Evolutionary conservation across 1,140 invertebrate species (phyloP).

Genomic region (Zaprionus ghesquierei): DNA sequence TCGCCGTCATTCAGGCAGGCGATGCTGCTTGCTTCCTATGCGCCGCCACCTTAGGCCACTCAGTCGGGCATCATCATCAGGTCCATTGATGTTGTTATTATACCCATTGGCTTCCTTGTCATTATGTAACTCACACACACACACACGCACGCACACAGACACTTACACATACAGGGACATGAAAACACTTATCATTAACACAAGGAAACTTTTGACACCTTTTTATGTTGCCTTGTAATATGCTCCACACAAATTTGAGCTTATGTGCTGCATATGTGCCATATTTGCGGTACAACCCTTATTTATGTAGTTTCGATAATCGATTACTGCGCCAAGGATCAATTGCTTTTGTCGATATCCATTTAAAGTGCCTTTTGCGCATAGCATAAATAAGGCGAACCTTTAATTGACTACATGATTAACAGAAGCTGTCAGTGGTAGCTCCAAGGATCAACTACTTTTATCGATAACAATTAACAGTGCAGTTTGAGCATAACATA

Average conservation of each 20-base stretch:
- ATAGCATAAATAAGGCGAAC: too few relatives aligned
- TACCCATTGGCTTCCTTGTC: slow-evolving; percentile 75
- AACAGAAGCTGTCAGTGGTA: too few relatives aligned
- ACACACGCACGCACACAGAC: slow-evolving; percentile 57
- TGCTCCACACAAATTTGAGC: neutral
- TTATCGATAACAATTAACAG: too few relatives aligned
- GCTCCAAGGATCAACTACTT: too few relatives aligned
- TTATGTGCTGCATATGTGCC: too few relatives aligned
- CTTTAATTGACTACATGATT: too few relatives aligned
- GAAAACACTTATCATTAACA: slow-evolving; percentile 79
- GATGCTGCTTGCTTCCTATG: neutral
- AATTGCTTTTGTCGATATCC: too few relatives aligned
- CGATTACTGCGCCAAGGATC: neutral
- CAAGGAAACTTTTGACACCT: slow-evolving; percentile 14
- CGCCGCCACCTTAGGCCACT: slow-evolving; percentile 1
- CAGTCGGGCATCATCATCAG: slow-evolving; percentile 57
- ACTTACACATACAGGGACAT: slow-evolving; percentile 46
- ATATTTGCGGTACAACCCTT: too few relatives aligned
- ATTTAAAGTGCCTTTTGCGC: too few relatives aligned
- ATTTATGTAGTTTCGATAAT: too few relatives aligned
- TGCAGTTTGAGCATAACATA: too few relatives aligned
- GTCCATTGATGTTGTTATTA: slow-evolving; percentile 77
- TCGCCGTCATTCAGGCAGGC: neutral
- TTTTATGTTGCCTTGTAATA: slow-evolving; percentile 1
- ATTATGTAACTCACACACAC: slow-evolving; percentile 66